Evolutionary conservation across 1,140 invertebrate species (phyloP).

Genomic region (Colletes latitarsis): DNA sequence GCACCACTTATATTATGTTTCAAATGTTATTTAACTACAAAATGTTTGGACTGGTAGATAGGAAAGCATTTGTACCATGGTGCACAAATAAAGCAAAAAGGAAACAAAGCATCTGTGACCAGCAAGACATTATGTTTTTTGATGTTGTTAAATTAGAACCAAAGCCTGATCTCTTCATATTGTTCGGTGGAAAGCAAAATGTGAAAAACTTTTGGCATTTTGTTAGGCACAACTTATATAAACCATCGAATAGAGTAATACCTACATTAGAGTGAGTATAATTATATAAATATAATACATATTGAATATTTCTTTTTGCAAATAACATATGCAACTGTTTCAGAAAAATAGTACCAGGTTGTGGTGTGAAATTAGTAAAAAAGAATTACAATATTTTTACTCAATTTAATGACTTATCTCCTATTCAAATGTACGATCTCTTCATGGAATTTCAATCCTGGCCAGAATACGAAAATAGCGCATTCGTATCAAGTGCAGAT

Average conservation of each 20-base stretch:
- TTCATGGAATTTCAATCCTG: constrained; percentile 77
- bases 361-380: constrained; percentile 76
- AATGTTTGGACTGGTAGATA: constrained; percentile 63
- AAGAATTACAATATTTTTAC: constrained; percentile 77
- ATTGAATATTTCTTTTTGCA: constrained; percentile 10
- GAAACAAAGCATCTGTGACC: neutral
- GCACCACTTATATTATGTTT: constrained; percentile 55
- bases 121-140: constrained; percentile 22
- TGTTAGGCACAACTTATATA: constrained; percentile 65
- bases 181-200: constrained; percentile 51
- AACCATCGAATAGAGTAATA: constrained; percentile 68
- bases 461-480: constrained; percentile 74
- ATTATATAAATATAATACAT: neutral
- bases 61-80: constrained; percentile 67
- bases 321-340: constrained; percentile 27
- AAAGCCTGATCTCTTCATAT: constrained; percentile 59
- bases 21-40: constrained; percentile 68
- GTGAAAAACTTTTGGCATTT: constrained; percentile 76
- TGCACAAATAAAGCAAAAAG: neutral
- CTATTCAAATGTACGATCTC: constrained; percentile 72
- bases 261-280: constrained; percentile 76
- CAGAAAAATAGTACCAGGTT: constrained; percentile 79
- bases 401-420: constrained; percentile 75
- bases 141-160: constrained; percentile 70
- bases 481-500: neutral